Base-by-base conservation (phyloP, 2,797 vertebrate genomes). In the Geotrypetes seraphini region DNA sequence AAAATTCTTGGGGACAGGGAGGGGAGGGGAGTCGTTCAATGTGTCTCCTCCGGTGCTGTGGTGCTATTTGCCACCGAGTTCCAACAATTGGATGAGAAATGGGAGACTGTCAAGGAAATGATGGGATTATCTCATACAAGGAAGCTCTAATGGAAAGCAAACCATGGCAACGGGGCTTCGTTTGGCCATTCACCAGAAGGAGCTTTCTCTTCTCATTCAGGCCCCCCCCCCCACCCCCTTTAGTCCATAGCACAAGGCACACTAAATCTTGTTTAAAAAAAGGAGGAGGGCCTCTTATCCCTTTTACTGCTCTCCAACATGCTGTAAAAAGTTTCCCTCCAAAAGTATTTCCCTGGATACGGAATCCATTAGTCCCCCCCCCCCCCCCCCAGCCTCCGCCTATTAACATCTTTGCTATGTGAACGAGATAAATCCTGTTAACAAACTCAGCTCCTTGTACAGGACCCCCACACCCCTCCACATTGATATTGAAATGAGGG, bases 401-500 rank as follows among this genome's bases (percentile, higher is more conserved):
- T 2, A 1, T 26, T 40, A 25, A 25, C 24, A 22, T 25, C 36
- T 30, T 36, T 31, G 7, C 36, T 30, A 1, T 0, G 25, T 6
- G 19, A 29, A 16, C 15, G 20, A 32, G 36, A 16, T 47, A 45
- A 34, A 50, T 33, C 31, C 67, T 59, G 69, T 79, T 83, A 83
- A 79, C 77, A 70, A 78, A 67, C 47, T 0, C 19, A 21, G 6
- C 34, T 43, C 22, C 14, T 31, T 33, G 20, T 32, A 33, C 16
- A 22, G 34, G 33, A 30, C 8, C 30, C 16, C 61, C 47, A 73
- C 79, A 78, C 69, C 74, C 57, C 38, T 22, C 47, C 36, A 49
- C 63, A 72, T 86, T 86, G 79, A 79, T 76, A 83, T 81, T 85
- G 73, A 85, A 85, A 79, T 75, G 63, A 76, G 73, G 66, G 47